These are phyloP conservation scores for Zygaena filipendulae DNA, from an alignment of 2,888 invertebrate species.

Conservation along the genomic window DNA sequence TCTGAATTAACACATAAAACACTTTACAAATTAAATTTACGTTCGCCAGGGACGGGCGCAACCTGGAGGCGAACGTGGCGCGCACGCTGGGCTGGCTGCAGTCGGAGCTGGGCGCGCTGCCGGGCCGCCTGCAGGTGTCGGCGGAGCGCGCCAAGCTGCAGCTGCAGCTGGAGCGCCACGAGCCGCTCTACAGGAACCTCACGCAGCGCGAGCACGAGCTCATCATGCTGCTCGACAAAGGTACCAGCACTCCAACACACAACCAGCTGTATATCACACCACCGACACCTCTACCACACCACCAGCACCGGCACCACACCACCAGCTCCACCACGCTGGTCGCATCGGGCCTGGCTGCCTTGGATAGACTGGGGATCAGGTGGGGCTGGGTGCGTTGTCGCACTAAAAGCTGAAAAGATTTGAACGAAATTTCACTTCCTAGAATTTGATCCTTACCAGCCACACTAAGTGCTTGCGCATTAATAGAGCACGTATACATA, in stretches of 20 bases:
- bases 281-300: neutral
- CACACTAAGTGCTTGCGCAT: too few species aligned
- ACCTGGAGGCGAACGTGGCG: constrained; percentile 89
- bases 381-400: too few species aligned
- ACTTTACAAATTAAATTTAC: too few species aligned
- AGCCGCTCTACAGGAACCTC: constrained; percentile 89
- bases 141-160: constrained; percentile 85
- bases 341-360: too few species aligned
- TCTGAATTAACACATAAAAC: too few species aligned
- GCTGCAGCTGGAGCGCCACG: constrained; percentile 89
- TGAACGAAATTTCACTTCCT: too few species aligned
- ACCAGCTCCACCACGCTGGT: too few species aligned
- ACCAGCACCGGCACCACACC: too few species aligned
- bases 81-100: constrained; percentile 92
- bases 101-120: constrained; percentile 79
- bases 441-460: too few species aligned
- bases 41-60: constrained; percentile 89
- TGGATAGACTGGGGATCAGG: too few species aligned
- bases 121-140: constrained; percentile 84
- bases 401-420: too few species aligned
- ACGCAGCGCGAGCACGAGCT: constrained; percentile 92
- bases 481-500: too few species aligned
- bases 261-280: neutral
- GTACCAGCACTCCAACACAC: constrained; percentile 29
- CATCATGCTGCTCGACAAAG: constrained; percentile 93